Evolutionary conservation across 1,140 invertebrate species (phyloP).

Genomic region (Forficula auricularia): DNA sequence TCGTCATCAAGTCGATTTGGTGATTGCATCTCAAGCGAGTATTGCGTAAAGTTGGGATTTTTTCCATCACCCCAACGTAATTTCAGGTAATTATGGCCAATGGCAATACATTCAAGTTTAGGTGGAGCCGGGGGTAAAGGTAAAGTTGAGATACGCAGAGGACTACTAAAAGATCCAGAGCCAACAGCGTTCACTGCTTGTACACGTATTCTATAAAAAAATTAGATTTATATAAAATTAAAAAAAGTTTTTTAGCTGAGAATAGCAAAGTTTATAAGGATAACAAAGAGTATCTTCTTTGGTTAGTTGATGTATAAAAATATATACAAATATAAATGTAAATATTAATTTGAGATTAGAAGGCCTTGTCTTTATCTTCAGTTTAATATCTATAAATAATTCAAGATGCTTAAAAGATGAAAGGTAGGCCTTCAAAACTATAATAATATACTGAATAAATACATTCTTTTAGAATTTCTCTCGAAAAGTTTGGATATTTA

Average conservation of each 20-base stretch:
- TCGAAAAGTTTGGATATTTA: too few species aligned
- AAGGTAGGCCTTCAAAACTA: too few species aligned
- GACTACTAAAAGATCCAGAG: slow-evolving; percentile 52
- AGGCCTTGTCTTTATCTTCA: not conserved
- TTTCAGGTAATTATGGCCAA: slow-evolving; percentile 62
- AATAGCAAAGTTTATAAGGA: too few species aligned
- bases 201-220: slow-evolving; percentile 40
- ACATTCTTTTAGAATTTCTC: too few species aligned
- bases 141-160: slow-evolving; percentile 47
- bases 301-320: too few species aligned
- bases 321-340: not conserved
- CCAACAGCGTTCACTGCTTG: slow-evolving; percentile 71
- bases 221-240: slow-evolving; percentile 6
- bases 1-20: slow-evolving; percentile 36
- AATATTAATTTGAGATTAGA: not conserved
- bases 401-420: too few species aligned
- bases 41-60: slow-evolving; percentile 49
- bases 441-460: too few species aligned
- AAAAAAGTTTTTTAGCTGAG: slow-evolving; percentile 19
- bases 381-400: too few species aligned
- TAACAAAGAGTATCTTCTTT: too few species aligned
- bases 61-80: slow-evolving; percentile 64
- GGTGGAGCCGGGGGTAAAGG: slow-evolving; percentile 61
- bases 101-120: slow-evolving; percentile 45
- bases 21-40: slow-evolving; percentile 61